Evolutionary conservation across 1,140 invertebrate species (phyloP), one percentile per base, ranked within the genome.

Genomic region (Apis florea): DNA sequence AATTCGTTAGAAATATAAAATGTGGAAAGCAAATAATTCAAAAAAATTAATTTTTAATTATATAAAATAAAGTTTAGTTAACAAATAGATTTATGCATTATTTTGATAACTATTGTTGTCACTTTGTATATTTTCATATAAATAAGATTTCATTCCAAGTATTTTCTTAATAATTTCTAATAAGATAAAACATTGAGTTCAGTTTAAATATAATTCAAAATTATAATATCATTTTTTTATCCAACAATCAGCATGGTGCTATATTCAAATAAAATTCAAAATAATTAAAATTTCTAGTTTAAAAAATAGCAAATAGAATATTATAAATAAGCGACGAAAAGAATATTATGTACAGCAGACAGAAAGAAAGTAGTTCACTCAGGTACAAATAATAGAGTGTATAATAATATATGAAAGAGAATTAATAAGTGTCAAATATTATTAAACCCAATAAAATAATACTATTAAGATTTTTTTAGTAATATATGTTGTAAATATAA

Each of bases 401-500:
- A 63, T 31, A 81, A 63, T 31, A 81, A 80, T 83, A n/a, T 51
- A 51, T n/a, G 17, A 73, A 51, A 53, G 9, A 63, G 26, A 47
- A 75, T 81, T 59, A 63, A 81, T 40, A 40, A 49, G 19, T 63
- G 53, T 64, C 54, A 69, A 82, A 64, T 59, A 84, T 74, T 68
- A 63, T 74, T 26, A 66, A 83, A 70, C 58, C 47, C 56, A 71
- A 78, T 26, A 68, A 61, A 72, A 40, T 40, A 26, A 72, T 21
- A 74, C 81, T 21, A 58, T 13, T 83, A 75, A 59, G 58, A 83
- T 15, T 82, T 90, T 84, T 86, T 67, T 78, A 86, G 78, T 70
- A 79, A 84, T 88, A 77, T 84, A 84, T 56, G 71, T 81, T 90
- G 89, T 90, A 90, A 83, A 90, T 90, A 90, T 31, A 72, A 78